Conservation (phyloP, 2,888 invertebrate genomes). For the Cryptocheilus praepositus region DNA sequence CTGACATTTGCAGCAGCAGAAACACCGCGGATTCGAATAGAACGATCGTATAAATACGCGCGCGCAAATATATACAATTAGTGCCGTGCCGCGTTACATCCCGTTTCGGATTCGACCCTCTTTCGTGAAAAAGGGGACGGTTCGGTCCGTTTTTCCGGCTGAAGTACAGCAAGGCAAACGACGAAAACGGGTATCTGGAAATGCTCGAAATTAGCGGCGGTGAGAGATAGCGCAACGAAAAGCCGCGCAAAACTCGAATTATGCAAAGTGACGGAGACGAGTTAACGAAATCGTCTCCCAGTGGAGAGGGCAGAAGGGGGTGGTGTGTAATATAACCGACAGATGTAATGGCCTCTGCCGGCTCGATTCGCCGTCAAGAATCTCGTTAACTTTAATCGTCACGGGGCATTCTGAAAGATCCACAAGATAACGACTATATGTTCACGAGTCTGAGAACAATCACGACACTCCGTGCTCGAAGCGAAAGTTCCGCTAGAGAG, state of each 20-base stretch:
- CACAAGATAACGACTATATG: background rate
- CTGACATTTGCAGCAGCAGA: no score
- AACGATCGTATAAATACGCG: conserved; percentile 23
- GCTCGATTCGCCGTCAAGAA: conserved; percentile 2
- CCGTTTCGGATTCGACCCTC: background rate
- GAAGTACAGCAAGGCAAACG: no score
- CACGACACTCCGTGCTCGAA: background rate
- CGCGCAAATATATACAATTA: conserved; percentile 26
- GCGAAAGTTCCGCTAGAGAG: conserved; percentile 2
- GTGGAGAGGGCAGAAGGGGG: background rate
- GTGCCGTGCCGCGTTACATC: conserved; percentile 1
- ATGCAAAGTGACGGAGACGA: background rate
- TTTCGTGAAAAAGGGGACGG: background rate
- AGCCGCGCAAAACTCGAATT: background rate
- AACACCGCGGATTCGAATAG: conserved; percentile 9
- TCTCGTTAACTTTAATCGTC: conserved; percentile 13
- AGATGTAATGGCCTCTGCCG: conserved; percentile 1
- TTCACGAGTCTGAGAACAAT: no score
- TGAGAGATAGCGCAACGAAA: background rate
- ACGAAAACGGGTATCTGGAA: no score
- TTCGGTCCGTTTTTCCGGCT: background rate
- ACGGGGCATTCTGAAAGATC: background rate
- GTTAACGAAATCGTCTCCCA: background rate
- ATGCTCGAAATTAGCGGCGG: background rate
- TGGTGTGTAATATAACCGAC: background rate